Percentiles rank a stretch among this genome's conserved stretches.
These are phyloP conservation scores for Drosophila carrolli DNA, from an alignment of 1,140 invertebrate genomes.

Conservation along the genomic window DNA sequence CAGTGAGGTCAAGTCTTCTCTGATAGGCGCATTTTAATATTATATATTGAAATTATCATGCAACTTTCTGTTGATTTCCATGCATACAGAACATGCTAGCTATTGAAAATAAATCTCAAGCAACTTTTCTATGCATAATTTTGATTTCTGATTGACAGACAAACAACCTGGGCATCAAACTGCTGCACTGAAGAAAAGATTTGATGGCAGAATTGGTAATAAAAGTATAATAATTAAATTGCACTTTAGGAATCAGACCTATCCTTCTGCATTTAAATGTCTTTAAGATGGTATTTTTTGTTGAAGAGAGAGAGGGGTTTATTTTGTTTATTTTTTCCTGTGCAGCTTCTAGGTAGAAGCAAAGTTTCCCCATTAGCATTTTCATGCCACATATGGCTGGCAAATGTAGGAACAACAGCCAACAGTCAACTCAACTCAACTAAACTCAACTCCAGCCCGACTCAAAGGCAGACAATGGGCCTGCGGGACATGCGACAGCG, in stretches of 20 bases:
- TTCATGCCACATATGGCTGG: constrained; percentile 52
- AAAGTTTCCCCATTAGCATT: constrained; percentile 46
- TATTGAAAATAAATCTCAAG: background rate
- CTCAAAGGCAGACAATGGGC: constrained; percentile 41
- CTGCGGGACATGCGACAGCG: constrained; percentile 37
- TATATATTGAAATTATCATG: background rate
- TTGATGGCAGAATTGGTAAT: too few relatives aligned
- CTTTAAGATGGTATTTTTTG: too few relatives aligned
- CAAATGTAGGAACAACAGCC: constrained; percentile 38
- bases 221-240: too few relatives aligned
- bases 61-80: background rate
- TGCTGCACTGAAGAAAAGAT: background rate
- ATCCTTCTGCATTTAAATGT: too few relatives aligned
- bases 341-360: constrained; percentile 21
- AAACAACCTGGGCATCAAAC: background rate
- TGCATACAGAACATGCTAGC: background rate
- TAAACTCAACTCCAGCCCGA: constrained; percentile 7
- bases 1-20: constrained; percentile 21
- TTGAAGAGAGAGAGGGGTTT: too few relatives aligned
- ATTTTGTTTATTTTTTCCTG: background rate
- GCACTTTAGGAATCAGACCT: too few relatives aligned
- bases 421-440: constrained; percentile 7
- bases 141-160: constrained; percentile 24
- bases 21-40: constrained; percentile 21
- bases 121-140: constrained; percentile 14